Conservation (phyloP, 2,888 invertebrate species). For the Anarsia innoxiella region DNA sequence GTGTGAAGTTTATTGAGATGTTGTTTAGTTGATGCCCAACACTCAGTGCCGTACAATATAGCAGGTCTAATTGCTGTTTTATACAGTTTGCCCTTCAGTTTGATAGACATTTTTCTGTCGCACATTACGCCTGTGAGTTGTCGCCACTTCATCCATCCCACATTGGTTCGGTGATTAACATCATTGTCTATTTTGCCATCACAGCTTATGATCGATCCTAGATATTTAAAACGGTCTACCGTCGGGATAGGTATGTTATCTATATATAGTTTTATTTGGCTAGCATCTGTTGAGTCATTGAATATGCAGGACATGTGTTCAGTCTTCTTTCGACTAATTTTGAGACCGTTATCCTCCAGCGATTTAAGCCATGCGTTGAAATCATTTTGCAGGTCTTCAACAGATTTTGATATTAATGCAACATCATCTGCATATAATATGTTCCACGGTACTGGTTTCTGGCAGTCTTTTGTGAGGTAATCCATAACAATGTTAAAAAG, state of each 20-base stretch:
- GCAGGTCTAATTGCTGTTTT: conserved; percentile 1
- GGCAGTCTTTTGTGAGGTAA: background rate
- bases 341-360: conserved; percentile 3
- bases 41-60: background rate
- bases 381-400: background rate
- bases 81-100: conserved; percentile 3
- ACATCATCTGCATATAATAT: conserved; percentile 16
- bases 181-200: conserved; percentile 9
- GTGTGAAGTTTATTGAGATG: background rate
- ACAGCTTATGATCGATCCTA: conserved; percentile 7
- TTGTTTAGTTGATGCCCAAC: background rate
- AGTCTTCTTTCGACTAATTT: conserved; percentile 5
- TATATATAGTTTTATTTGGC: background rate
- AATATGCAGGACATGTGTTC: conserved; percentile 6
- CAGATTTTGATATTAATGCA: background rate
- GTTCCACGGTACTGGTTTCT: conserved; percentile 2
- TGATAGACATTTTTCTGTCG: too few species aligned
- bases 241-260: background rate
- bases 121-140: conserved; percentile 10
- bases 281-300: background rate
- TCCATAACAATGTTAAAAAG: conserved; percentile 1
- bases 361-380: background rate
- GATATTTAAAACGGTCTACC: conserved; percentile 4
- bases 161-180: conserved; percentile 7
- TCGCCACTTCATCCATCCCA: conserved; percentile 12